Percentiles rank a stretch among this genome's conserved stretches.
Conservation (phyloP, 2,797 vertebrate species). For the Lagodon rhomboides region DNA sequence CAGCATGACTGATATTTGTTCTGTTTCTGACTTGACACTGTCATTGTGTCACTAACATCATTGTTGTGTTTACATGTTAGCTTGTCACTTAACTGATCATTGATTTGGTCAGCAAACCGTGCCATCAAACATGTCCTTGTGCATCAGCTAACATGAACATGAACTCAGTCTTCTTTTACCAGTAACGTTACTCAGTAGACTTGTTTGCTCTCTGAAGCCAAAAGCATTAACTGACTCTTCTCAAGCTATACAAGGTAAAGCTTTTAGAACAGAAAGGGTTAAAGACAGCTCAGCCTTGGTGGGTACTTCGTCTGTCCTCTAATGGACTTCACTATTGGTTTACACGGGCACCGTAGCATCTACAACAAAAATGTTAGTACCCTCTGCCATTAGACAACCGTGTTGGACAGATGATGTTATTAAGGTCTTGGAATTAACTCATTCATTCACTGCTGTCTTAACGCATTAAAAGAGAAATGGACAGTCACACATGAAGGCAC, state of each 20-base stretch:
- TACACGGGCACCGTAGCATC: background rate
- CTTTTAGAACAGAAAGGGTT: background rate
- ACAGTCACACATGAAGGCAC: background rate
- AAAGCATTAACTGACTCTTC: background rate
- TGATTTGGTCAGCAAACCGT: background rate
- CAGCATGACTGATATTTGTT: constrained; percentile 13
- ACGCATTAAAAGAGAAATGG: background rate
- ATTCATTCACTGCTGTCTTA: background rate
- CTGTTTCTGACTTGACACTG: constrained; percentile 21
- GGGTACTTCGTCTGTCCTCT: background rate
- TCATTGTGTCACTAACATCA: constrained; percentile 2
- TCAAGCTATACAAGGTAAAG: background rate
- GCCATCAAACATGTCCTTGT: constrained; percentile 4
- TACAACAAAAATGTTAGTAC: background rate
- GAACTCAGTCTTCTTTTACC: background rate
- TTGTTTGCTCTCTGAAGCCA: background rate
- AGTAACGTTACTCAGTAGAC: background rate
- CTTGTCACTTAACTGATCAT: constrained; percentile 1
- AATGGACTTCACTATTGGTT: background rate
- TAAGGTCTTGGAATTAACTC: background rate
- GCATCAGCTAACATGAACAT: background rate
- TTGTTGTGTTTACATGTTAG: constrained; percentile 16
- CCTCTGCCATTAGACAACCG: background rate
- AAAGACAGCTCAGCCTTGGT: background rate
- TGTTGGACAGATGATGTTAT: background rate